Base-by-base conservation (phyloP, 2,113 vertebrate genomes). In the Protomyctophum bolini region DNA sequence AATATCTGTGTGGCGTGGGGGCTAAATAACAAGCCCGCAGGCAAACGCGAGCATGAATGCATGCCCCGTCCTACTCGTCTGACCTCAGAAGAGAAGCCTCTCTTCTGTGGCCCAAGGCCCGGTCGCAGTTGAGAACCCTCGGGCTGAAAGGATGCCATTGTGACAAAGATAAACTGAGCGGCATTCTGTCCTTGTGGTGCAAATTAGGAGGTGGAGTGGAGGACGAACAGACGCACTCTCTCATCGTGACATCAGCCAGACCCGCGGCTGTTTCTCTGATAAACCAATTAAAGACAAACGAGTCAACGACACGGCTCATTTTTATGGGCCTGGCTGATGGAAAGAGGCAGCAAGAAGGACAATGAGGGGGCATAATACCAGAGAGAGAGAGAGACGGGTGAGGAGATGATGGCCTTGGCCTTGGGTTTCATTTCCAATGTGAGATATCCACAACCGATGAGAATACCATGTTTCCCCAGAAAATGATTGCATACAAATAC, bases 121-220 rank as follows among this genome's bases (percentile, higher is more conserved):
- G 59, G 61, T 72, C 0, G 69, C 69, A 70, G 3, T 6, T 7
- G 10, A 68, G 61, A 45, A 49, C 64, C 73, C 63, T 79, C 50
- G 6, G 8, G 8, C 75, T 81, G 63, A 87, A 86, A 76, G 79
- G 82, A 73, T 8, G 58, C 12, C 81, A 77, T 89, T 86, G 73
- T 77, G 10, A 65, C 28, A 63, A 73, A 70, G 64, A 83, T 73
- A 63, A 80, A 84, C 63, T 33, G 57, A 58, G 63, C 60, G n/a
- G 70, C 57, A 21, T 8, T 8, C 21, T 8, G 15, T 8, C 57
- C 15, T 12, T 58, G 15, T 0, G 12, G 8, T 52, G 8, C 50
- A 9, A 52, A 52, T 52, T 52, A 51, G 68, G 60, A 48, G 73
- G 78, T 47, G 71, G 78, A 33, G 60, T 69, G 49, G 73, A 85